phyloP scores from a whole-genome alignment of 2,113 vertebrate genomes.

The Beaufortia kweichowensis region DNA sequence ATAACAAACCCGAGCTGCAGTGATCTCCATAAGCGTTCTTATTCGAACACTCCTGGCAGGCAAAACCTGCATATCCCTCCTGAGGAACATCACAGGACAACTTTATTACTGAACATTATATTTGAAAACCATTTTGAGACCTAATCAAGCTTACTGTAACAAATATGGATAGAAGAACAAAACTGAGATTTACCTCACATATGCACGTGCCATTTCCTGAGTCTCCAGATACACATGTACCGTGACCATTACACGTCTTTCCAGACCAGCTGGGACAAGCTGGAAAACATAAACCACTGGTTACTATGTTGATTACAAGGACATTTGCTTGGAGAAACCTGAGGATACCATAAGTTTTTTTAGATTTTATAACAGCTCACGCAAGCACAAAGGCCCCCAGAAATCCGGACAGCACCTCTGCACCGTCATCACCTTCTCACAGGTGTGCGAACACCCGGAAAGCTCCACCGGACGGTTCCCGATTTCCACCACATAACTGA shows the following conservation, averaged over 20 bases:
- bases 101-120: background rate
- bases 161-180: background rate
- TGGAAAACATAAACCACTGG: slow-evolving; percentile 63
- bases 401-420: slow-evolving; percentile 83
- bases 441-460: slow-evolving; percentile 78
- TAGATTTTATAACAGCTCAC: slow-evolving; percentile 74
- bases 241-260: slow-evolving; percentile 80
- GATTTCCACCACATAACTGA: slow-evolving; percentile 82
- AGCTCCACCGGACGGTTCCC: slow-evolving; percentile 68
- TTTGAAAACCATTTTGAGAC: too few relatives aligned
- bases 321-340: too few relatives aligned
- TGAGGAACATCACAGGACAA: slow-evolving; percentile 52
- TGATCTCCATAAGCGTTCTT: slow-evolving; percentile 75
- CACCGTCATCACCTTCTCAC: slow-evolving; percentile 69
- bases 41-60: slow-evolving; percentile 85
- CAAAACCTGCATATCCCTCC: slow-evolving; percentile 83
- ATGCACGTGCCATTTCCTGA: slow-evolving; percentile 85
- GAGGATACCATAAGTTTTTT: too few relatives aligned
- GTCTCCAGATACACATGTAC: slow-evolving; percentile 83
- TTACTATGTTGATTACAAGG: too few relatives aligned
- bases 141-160: background rate
- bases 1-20: slow-evolving; percentile 82
- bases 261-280: slow-evolving; percentile 84
- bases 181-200: slow-evolving; percentile 77
- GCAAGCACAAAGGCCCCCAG: slow-evolving; percentile 84